These are phyloP conservation scores for Watsonalla binaria DNA, from an alignment of 2,888 invertebrate species.

Conservation along the genomic window DNA sequence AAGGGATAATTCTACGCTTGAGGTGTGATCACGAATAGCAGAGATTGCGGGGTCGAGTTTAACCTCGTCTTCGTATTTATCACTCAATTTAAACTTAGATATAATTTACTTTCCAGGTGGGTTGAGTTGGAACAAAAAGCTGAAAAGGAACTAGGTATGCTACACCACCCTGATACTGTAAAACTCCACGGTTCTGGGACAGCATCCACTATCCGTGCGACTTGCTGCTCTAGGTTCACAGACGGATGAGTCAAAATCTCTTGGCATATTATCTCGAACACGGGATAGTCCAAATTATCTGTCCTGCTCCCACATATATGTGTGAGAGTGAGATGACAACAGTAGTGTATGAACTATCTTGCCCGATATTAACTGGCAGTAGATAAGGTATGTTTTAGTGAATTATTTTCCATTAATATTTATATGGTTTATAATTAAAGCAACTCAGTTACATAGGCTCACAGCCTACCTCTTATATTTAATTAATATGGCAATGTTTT, in stretches of 20 bases:
- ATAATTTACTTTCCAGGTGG: constrained; percentile 63
- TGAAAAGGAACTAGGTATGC: constrained; percentile 76
- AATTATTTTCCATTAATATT: too few relatives aligned
- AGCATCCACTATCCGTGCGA: constrained; percentile 56
- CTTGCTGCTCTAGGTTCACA: constrained; percentile 62
- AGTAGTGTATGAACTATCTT: background rate
- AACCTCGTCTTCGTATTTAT: too few relatives aligned
- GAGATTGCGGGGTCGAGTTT: background rate
- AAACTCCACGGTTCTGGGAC: constrained; percentile 60
- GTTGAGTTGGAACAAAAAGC: constrained; percentile 77
- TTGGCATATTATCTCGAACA: constrained; percentile 4
- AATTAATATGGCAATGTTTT: too few relatives aligned
- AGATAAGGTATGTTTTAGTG: too few relatives aligned
- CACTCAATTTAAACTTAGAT: background rate
- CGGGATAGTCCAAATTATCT: constrained; percentile 1
- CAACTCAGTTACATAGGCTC: too few relatives aligned
- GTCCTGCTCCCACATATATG: constrained; percentile 1
- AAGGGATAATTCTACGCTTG: too few relatives aligned
- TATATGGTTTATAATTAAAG: too few relatives aligned
- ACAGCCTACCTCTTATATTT: too few relatives aligned
- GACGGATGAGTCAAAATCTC: constrained; percentile 16
- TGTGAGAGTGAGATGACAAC: background rate
- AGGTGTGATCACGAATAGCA: background rate
- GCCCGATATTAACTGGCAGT: too few relatives aligned
- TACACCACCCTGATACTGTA: constrained; percentile 66